A percentile compares a stretch with the other conserved stretches of the same genome.
Conservation (phyloP, 2,113 vertebrate genomes). For the Trichechus manatus region DNA sequence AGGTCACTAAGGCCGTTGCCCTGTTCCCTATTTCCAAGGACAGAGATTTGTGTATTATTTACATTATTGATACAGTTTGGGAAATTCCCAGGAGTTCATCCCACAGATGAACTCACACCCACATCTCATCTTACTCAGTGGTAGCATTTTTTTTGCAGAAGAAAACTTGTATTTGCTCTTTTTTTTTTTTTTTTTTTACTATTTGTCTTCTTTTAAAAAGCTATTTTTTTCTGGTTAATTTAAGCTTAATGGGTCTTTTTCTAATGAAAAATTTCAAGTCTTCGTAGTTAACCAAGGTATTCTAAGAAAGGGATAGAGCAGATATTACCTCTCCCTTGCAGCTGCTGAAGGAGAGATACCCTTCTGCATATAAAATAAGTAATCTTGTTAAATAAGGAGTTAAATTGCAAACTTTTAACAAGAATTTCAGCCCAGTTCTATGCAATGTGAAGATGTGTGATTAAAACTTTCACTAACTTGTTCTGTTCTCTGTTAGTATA, state of each 20-base stretch:
- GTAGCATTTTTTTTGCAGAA: not conserved
- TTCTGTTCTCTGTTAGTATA: slow-evolving; percentile 32
- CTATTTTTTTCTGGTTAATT: not conserved
- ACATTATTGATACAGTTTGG: not conserved
- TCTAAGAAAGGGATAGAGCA: not conserved
- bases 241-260: not conserved
- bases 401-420: not conserved
- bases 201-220: not conserved
- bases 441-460: not conserved
- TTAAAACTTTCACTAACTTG: not conserved
- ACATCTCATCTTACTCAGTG: not conserved
- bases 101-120: not conserved
- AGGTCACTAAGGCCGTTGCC: not conserved
- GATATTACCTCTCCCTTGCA: not conserved
- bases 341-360: not conserved
- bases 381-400: not conserved
- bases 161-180: not conserved
- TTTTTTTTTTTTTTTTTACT: not conserved
- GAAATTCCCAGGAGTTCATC: not conserved
- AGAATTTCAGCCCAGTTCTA: not conserved
- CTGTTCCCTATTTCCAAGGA: not conserved
- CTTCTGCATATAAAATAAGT: not conserved
- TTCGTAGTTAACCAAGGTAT: slow-evolving; percentile 34
- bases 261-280: not conserved
- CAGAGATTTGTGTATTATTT: not conserved